These are phyloP conservation scores for Drosophila helvetica DNA, from an alignment of 2,888 invertebrate species.

Conservation along the genomic window DNA sequence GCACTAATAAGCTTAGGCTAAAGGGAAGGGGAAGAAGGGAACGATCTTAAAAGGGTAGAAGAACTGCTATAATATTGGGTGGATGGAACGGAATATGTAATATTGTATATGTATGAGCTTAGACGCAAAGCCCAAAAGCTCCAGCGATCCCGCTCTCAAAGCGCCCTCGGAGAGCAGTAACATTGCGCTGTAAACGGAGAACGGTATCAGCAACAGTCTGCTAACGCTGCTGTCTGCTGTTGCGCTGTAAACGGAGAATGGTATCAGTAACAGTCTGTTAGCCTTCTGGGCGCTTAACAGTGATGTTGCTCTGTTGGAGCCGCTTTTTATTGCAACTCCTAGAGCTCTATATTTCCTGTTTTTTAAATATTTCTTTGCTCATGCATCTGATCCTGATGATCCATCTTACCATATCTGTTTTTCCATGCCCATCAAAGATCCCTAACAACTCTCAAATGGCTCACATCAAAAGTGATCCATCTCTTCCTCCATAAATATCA, in stretches of 20 bases:
- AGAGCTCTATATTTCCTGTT: no score
- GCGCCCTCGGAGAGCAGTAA: not conserved
- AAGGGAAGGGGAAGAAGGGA: not conserved
- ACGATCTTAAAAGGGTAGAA: conserved; percentile 5
- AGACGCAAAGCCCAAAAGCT: no score
- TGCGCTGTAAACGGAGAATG: not conserved
- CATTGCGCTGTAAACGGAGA: not conserved
- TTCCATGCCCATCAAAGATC: not conserved
- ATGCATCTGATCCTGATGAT: not conserved
- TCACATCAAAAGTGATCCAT: conserved; percentile 9
- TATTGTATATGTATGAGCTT: no score
- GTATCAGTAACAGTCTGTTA: not conserved
- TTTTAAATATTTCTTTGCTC: no score
- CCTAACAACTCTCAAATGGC: not conserved
- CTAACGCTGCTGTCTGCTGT: not conserved
- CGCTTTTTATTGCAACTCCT: no score
- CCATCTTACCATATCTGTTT: not conserved
- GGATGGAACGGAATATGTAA: no score
- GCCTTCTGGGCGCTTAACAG: not conserved
- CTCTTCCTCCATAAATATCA: conserved; percentile 9
- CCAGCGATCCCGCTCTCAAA: no score
- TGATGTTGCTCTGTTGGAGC: not conserved
- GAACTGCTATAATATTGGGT: not conserved
- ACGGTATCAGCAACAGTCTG: not conserved
- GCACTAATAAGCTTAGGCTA: conserved; percentile 47